phyloP scores from a whole-genome alignment of 2,888 invertebrate genomes.

The Drosophila meridiana region DNA sequence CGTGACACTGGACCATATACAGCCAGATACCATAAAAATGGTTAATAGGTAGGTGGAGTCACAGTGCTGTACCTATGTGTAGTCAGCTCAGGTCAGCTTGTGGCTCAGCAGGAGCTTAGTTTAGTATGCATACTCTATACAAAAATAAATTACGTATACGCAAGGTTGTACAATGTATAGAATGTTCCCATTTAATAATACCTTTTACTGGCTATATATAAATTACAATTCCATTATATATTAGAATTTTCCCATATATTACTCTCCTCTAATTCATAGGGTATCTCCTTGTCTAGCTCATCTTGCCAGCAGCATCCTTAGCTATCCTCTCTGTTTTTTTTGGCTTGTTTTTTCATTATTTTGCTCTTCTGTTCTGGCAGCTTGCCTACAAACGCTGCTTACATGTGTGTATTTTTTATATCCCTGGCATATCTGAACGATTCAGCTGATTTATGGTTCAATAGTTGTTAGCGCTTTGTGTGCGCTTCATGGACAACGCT shows the following conservation, averaged over 20 bases:
- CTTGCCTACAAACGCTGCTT: background rate
- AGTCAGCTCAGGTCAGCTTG: slow-evolving; percentile 3
- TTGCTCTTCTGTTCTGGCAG: background rate
- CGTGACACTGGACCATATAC: slow-evolving; percentile 50
- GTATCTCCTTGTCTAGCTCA: background rate
- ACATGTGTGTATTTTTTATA: slow-evolving; percentile 10
- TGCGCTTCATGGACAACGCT: slow-evolving; percentile 31
- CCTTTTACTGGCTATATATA: background rate
- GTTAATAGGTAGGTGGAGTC: background rate
- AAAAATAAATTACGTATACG: background rate
- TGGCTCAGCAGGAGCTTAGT: no score
- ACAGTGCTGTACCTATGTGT: background rate
- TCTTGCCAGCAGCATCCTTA: background rate
- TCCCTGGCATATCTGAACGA: slow-evolving; percentile 3
- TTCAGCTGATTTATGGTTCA: slow-evolving; percentile 65
- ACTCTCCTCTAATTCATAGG: background rate
- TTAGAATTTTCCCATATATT: background rate
- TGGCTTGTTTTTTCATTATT: slow-evolving; percentile 2
- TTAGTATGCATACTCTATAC: background rate
- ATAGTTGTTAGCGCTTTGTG: slow-evolving; percentile 56
- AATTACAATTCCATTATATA: background rate
- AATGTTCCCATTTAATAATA: background rate
- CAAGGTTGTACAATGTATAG: background rate
- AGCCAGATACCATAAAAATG: slow-evolving; percentile 16
- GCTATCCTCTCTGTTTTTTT: background rate